Percentiles rank a stretch among this genome's conserved stretches.
These are phyloP conservation scores for Ditylenchus dipsaci DNA, from an alignment of 1,140 invertebrate genomes.

Conservation along the genomic window DNA sequence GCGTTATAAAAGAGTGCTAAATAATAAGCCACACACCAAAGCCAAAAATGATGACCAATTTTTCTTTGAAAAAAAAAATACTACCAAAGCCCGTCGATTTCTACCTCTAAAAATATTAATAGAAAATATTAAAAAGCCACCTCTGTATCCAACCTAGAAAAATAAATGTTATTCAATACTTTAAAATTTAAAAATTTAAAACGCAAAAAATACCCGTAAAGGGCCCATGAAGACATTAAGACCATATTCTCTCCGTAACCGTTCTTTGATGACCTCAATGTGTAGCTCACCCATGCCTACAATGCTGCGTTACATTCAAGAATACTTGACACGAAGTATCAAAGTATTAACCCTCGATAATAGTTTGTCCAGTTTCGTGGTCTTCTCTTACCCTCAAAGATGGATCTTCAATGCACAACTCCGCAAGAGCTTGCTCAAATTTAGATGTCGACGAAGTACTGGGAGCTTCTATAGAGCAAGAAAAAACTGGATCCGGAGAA, in stretches of 20 bases:
- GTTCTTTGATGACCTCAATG: conserved; percentile 84
- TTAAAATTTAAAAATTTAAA: too few relatives aligned
- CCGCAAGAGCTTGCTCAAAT: conserved; percentile 77
- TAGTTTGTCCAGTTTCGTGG: conserved; percentile 48
- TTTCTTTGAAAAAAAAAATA: too few relatives aligned
- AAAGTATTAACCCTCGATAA: conserved; percentile 46
- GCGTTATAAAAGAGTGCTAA: too few relatives aligned
- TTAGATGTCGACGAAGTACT: conserved; percentile 70
- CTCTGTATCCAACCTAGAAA: background rate
- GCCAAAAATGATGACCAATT: too few relatives aligned
- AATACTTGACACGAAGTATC: too few relatives aligned
- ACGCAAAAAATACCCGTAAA: conserved; percentile 71
- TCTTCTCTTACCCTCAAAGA: conserved; percentile 66
- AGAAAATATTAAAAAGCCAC: too few relatives aligned
- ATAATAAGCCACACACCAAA: too few relatives aligned
- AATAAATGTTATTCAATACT: too few relatives aligned
- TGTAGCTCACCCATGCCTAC: conserved; percentile 91
- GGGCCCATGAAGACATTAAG: conserved; percentile 86
- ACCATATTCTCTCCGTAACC: conserved; percentile 80
- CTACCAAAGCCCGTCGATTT: too few relatives aligned
- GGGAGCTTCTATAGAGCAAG: conserved; percentile 85
- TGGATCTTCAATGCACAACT: conserved; percentile 85
- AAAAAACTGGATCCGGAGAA: background rate
- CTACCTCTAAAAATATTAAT: too few relatives aligned
- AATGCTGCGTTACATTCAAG: conserved; percentile 26